Evolutionary conservation across 2,797 vertebrate genomes (phyloP), one percentile per base, ranked within the genome.

Genomic region (Tenualosa ilisha): DNA sequence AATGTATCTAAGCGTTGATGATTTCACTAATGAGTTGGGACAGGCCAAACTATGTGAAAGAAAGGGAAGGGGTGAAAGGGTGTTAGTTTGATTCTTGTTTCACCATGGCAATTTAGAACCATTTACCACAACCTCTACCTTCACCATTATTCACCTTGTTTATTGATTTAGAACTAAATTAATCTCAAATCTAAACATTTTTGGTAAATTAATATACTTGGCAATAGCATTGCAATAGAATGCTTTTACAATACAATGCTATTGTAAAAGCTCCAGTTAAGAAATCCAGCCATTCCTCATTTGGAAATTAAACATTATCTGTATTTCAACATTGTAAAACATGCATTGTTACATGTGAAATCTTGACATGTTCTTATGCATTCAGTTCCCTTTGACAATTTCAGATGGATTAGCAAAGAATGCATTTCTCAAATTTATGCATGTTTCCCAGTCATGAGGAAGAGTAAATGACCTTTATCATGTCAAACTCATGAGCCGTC

Each of bases 371-470:
- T 72, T 72, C 31, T 0, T 37, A 40, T 72, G 68, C 6, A 3
- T 75, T 43, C 0, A 3, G 17, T 40, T 43, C 4, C 20, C 17
- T 85, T 89, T 51, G 46, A 0, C 61, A 83, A 75, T 83, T 85
- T 46, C 9, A 90, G 91, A 92, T 90, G 89, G 92, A 93, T 92
- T 72, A 93, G 88, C 91, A 90, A 46, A 26, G 43, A n/a, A 56
- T 63, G 9, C 37, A 87, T 61, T 85, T 87, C 86, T 85, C 88
- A 51, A 87, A 63, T 81, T 72, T 83, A 46, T 56, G 79, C 79
- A 85, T n/a, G 11, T 83, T 85, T 86, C 79, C 85, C 51, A 68
- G 88, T 92, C 86, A 89, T 83, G 50, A 83, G 56, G 84, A 79
- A 83, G 88, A 85, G 88, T 84, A 53, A 7, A 51, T 86, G 82